phyloP scores from a whole-genome alignment of 1,140 invertebrate species.

The Cotesia vestalis region DNA sequence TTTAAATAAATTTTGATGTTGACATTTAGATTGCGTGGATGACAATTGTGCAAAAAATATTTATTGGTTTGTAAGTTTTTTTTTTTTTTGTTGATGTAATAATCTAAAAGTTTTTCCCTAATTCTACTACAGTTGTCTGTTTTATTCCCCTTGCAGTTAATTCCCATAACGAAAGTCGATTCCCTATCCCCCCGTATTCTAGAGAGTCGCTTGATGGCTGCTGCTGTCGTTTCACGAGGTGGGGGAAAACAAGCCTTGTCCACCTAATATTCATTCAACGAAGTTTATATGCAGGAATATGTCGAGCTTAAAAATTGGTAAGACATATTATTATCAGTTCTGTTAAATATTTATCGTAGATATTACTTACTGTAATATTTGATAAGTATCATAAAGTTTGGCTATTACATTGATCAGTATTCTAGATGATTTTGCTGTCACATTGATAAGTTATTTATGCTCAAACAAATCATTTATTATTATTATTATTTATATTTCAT shows the following conservation, averaged over 20 bases:
- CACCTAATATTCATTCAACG: slow-evolving; percentile 50
- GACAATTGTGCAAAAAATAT: slow-evolving; percentile 22
- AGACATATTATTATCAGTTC: slow-evolving; percentile 46
- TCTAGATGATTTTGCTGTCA: no score
- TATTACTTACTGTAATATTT: background rate
- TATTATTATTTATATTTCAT: no score
- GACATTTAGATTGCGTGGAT: background rate
- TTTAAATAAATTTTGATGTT: background rate
- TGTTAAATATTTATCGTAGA: background rate
- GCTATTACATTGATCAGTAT: background rate
- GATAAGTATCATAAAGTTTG: background rate
- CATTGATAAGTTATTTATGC: no score
- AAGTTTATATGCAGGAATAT: slow-evolving; percentile 67
- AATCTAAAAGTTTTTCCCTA: slow-evolving; percentile 40
- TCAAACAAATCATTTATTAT: no score
- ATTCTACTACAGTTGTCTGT: slow-evolving; percentile 41
- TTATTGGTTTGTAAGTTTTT: slow-evolving; percentile 42
- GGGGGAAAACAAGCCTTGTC: slow-evolving; percentile 60
- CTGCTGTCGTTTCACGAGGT: slow-evolving; percentile 46
- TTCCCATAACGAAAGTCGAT: slow-evolving; percentile 35
- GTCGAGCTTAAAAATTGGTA: slow-evolving; percentile 75
- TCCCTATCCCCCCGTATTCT: slow-evolving; percentile 40
- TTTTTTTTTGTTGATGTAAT: slow-evolving; percentile 13
- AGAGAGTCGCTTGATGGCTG: slow-evolving; percentile 60
- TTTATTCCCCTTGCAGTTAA: slow-evolving; percentile 21